phyloP scores from a whole-genome alignment of 2,888 invertebrate species.

The Tetheella fluctuosa region DNA sequence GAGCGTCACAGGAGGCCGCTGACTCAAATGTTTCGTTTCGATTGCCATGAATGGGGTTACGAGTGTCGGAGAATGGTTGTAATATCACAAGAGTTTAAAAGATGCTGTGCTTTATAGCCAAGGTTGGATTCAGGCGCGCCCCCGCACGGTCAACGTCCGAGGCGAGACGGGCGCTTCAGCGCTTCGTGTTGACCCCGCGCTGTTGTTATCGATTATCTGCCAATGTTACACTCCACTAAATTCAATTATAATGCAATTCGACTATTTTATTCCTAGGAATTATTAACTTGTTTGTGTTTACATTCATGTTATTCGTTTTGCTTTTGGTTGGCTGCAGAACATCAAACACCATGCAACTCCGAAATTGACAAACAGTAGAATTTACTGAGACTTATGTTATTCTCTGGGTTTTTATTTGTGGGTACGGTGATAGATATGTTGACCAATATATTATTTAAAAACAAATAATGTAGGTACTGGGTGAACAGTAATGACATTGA shows the following conservation, averaged over 20 bases:
- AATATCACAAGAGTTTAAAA: constrained; percentile 35
- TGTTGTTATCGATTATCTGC: constrained; percentile 73
- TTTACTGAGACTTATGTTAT: not conserved
- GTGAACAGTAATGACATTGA: no score
- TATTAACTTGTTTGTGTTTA: not conserved
- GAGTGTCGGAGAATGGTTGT: constrained; percentile 22
- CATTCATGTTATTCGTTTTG: not conserved
- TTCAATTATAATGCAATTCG: constrained; percentile 54
- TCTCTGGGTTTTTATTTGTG: not conserved
- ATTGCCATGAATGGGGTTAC: constrained; percentile 25
- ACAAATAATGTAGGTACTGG: no score
- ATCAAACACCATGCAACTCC: not conserved
- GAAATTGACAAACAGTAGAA: not conserved
- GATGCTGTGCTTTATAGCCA: constrained; percentile 54
- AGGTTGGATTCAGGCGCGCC: constrained; percentile 71
- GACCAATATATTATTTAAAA: no score
- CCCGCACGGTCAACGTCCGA: constrained; percentile 76
- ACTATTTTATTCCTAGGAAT: not conserved
- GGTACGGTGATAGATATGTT: no score
- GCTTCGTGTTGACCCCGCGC: constrained; percentile 62
- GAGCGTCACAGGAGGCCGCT: constrained; percentile 1
- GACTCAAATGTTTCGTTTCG: constrained; percentile 27
- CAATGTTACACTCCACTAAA: constrained; percentile 63
- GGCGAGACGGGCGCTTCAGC: constrained; percentile 63
- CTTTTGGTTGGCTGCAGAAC: not conserved